Percentiles rank a stretch among this genome's conserved stretches.
These are phyloP conservation scores for Ypsolopha sequella DNA, from an alignment of 2,888 invertebrate species.

Conservation along the genomic window DNA sequence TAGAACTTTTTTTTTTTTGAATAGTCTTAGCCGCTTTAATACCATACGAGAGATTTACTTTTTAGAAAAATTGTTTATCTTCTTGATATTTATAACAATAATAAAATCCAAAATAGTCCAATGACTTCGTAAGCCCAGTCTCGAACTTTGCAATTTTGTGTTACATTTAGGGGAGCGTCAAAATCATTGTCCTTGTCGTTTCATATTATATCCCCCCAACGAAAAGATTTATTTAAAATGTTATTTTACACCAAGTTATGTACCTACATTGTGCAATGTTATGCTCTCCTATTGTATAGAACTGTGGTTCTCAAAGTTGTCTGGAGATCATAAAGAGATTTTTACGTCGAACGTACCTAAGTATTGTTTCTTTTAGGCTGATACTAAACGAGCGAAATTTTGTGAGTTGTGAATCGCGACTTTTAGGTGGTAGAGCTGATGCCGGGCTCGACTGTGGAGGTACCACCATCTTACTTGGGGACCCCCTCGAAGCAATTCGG, in stretches of 20 bases:
- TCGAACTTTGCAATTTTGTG: neutral
- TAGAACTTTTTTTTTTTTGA: too few species aligned
- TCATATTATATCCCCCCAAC: slow-evolving; percentile 61
- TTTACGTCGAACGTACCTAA: neutral
- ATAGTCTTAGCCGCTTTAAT: too few species aligned
- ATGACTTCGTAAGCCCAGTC: neutral
- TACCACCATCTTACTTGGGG: too few species aligned
- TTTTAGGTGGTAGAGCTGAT: too few species aligned
- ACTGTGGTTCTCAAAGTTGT: neutral
- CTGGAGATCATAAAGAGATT: neutral
- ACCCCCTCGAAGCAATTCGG: too few species aligned
- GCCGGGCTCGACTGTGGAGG: too few species aligned
- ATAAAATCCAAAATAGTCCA: neutral
- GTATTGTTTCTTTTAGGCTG: too few species aligned
- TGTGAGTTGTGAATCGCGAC: too few species aligned
- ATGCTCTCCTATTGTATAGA: neutral
- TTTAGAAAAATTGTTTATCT: too few species aligned
- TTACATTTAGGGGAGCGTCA: slow-evolving; percentile 41
- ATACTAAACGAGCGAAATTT: too few species aligned
- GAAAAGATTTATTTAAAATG: slow-evolving; percentile 69
- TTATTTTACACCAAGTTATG: slow-evolving; percentile 63
- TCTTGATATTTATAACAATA: too few species aligned
- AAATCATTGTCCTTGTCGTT: slow-evolving; percentile 40
- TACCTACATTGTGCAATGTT: slow-evolving; percentile 23
- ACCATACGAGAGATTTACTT: too few species aligned